Evolutionary conservation across 2,113 vertebrate species (phyloP), one percentile per base, ranked within the genome.

Genomic region (Nycticorax nycticorax): DNA sequence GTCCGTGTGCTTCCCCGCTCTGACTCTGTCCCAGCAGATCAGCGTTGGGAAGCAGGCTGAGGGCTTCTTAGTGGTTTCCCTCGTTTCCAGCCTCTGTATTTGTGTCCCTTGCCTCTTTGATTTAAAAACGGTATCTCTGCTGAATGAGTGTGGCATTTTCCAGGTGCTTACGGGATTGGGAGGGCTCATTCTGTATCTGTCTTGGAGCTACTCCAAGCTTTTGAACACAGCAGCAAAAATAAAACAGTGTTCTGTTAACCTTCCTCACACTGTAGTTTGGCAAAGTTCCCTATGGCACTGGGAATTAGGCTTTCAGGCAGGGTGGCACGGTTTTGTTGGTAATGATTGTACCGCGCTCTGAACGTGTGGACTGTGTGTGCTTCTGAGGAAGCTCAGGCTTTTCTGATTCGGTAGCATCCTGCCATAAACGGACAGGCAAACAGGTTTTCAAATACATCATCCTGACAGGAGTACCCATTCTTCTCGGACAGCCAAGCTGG

Each of bases 1-100:
- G 27, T 10, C 33, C 8, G 0, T 13, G 47, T 7, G 0, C 21
- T 48, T 48, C 66, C 24, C 48, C 1, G 0, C 22, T 10, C 41
- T 37, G 7, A 14, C 21, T 26, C 52, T 15, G 33, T n/a, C 53
- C 33, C 30, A 4, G 43, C 16, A 32, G 67, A 53, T 71, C 55
- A 9, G 5, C 3, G 30, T 4, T 50, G 35, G 47, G 85, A 56
- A 62, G n/a, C 75, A 35, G 68, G 10, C 63, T 32, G 63, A 60
- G 37, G 33, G 33, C 71, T 57, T 47, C 39, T 6, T 18, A 5
- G 21, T 20, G 28, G 8, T n/a, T 52, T 73, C 39, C 3, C 3
- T 39, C 26, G 30, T 78, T 57, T 55, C 30, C 35, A 18, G 20
- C 41, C 23, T 39, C 60, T 47, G 30, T 12, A 0, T 53, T 57